These are phyloP conservation scores for Agapornis roseicollis DNA, from an alignment of 2,113 vertebrate genomes.

Conservation along the genomic window DNA sequence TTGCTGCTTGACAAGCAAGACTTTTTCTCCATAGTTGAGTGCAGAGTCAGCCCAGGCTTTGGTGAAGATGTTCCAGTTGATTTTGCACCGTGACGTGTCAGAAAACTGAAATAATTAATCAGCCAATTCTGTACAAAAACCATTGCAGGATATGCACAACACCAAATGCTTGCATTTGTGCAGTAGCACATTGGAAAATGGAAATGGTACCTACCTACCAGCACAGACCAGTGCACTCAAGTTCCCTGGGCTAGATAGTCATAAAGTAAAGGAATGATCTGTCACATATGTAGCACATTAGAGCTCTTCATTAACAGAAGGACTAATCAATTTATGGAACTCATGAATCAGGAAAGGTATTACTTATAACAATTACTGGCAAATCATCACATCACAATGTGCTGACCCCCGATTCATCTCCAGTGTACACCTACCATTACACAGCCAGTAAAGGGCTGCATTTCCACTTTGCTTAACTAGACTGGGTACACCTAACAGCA, in stretches of 20 bases:
- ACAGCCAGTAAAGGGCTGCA: background rate
- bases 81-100: background rate
- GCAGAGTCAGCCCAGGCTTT: background rate
- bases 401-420: constrained; percentile 59
- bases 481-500: background rate
- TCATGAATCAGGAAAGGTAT: constrained; percentile 63
- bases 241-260: background rate
- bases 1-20: background rate
- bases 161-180: rapidly evolving
- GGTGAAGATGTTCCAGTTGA: background rate
- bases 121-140: background rate
- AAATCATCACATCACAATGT: constrained; percentile 58
- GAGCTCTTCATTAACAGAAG: constrained; percentile 68
- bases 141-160: background rate
- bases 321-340: constrained; percentile 71
- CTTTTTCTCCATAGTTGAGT: background rate
- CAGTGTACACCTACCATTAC: background rate
- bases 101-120: background rate
- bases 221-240: background rate
- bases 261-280: constrained; percentile 43
- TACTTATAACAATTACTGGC: constrained; percentile 66
- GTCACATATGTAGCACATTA: constrained; percentile 14
- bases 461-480: background rate
- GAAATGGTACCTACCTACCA: background rate
- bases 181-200: background rate